phyloP scores from a whole-genome alignment of 2,888 invertebrate species.

The Azorinus chamasolen region DNA sequence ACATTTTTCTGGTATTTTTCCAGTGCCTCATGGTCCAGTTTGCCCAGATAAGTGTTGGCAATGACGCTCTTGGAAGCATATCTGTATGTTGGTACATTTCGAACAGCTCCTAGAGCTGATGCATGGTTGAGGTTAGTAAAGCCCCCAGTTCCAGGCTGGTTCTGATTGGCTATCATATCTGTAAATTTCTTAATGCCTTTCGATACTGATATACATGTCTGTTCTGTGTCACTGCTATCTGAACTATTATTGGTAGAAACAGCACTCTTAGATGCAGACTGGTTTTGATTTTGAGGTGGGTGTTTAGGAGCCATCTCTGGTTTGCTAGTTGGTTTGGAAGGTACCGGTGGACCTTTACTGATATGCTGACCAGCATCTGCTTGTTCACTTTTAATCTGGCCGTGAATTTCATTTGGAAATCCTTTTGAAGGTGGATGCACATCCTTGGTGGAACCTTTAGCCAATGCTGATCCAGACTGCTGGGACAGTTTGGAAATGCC shows the following conservation, averaged over 20 bases:
- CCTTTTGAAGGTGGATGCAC: constrained; percentile 9
- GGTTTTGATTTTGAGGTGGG: not conserved
- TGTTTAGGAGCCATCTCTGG: constrained; percentile 5
- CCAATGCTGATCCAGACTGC: not conserved
- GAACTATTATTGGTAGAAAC: constrained; percentile 29
- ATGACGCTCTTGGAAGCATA: constrained; percentile 86
- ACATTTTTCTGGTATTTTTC: constrained; percentile 83
- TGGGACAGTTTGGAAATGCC: constrained; percentile 38
- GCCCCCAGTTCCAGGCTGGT: constrained; percentile 42
- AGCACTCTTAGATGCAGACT: constrained; percentile 1
- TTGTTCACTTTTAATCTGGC: not conserved
- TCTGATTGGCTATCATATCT: constrained; percentile 46
- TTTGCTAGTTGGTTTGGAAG: constrained; percentile 39
- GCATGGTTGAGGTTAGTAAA: constrained; percentile 66
- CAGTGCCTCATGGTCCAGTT: constrained; percentile 77
- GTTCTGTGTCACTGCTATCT: constrained; percentile 51
- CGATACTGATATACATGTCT: constrained; percentile 56
- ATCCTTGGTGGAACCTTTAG: not conserved
- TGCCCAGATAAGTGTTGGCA: constrained; percentile 85
- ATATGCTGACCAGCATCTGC: constrained; percentile 20
- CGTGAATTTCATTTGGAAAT: constrained; percentile 2
- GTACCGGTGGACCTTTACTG: constrained; percentile 43
- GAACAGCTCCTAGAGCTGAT: constrained; percentile 50
- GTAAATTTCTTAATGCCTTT: constrained; percentile 63
- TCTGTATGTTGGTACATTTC: constrained; percentile 68